A percentile compares a stretch with the other conserved stretches of the same genome.
These are phyloP conservation scores for Rhagonycha fulva DNA, from an alignment of 2,888 invertebrate species.

Conservation along the genomic window DNA sequence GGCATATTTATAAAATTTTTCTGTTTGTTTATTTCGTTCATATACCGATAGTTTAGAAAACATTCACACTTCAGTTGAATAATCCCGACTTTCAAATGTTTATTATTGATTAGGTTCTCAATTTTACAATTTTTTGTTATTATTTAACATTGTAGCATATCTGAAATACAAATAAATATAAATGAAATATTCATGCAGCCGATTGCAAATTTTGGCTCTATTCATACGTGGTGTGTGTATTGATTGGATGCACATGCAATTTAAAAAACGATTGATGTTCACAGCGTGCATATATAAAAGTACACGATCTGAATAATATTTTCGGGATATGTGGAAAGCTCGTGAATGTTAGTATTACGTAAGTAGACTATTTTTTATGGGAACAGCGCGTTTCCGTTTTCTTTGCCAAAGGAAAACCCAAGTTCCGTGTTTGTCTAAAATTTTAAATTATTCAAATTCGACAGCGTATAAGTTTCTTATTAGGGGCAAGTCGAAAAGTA, in stretches of 20 bases:
- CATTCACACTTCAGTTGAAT: neutral
- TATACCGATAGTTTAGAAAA: neutral
- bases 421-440: neutral
- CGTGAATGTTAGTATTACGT: constrained; percentile 5
- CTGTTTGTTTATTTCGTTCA: neutral
- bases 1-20: neutral
- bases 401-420: neutral
- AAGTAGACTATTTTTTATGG: constrained; percentile 10
- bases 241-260: constrained; percentile 41
- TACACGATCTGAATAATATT: constrained; percentile 46
- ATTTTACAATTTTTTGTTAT: neutral
- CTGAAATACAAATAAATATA: constrained; percentile 19
- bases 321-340: constrained; percentile 31
- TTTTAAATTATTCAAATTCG: neutral
- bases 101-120: neutral
- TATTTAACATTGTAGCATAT: neutral
- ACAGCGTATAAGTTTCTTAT: neutral
- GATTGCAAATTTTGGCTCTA: constrained; percentile 37
- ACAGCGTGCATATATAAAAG: constrained; percentile 41
- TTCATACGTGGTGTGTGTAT: constrained; percentile 44
- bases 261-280: constrained; percentile 45
- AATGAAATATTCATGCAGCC: constrained; percentile 39
- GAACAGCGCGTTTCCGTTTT: constrained; percentile 2
- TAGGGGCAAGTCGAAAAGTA: constrained; percentile 13
- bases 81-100: neutral